Evolutionary conservation across 2,888 invertebrate genomes (phyloP).

Genomic region (Pegoplata infirma): DNA sequence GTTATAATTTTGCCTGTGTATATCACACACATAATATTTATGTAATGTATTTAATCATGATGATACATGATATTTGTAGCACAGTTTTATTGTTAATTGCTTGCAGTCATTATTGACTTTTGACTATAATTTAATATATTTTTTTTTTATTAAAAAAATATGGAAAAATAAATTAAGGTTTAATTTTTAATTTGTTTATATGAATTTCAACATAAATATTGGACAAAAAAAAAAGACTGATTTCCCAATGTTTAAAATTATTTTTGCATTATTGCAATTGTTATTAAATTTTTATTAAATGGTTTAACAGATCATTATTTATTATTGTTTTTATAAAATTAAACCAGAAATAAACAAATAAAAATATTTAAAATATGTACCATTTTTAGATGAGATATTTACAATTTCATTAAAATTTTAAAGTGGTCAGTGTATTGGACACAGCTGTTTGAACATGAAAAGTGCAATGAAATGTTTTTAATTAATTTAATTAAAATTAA

Average conservation of each 20-base stretch:
- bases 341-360: slow-evolving; percentile 6
- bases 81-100: slow-evolving; percentile 23
- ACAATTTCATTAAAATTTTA: not conserved
- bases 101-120: slow-evolving; percentile 44
- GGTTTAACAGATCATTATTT: slow-evolving; percentile 56
- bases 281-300: slow-evolving; percentile 53
- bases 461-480: not conserved
- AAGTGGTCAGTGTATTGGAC: slow-evolving; percentile 21
- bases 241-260: slow-evolving; percentile 16
- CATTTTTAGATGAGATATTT: not conserved
- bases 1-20: too few species aligned
- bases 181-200: slow-evolving; percentile 55
- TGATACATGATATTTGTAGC: slow-evolving; percentile 1
- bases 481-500: not conserved
- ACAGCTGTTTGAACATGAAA: slow-evolving; percentile 41
- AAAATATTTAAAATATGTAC: not conserved
- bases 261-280: slow-evolving; percentile 18
- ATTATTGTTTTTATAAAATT: slow-evolving; percentile 44
- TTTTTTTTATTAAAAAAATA: slow-evolving; percentile 35
- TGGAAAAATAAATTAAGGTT: slow-evolving; percentile 39
- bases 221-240: too few species aligned
- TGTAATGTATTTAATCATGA: slow-evolving; percentile 27
- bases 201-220: slow-evolving; percentile 39
- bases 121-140: slow-evolving; percentile 11
- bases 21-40: not conserved